phyloP scores from a whole-genome alignment of 2,113 vertebrate genomes.

The Mesoclemmys tuberculata region DNA sequence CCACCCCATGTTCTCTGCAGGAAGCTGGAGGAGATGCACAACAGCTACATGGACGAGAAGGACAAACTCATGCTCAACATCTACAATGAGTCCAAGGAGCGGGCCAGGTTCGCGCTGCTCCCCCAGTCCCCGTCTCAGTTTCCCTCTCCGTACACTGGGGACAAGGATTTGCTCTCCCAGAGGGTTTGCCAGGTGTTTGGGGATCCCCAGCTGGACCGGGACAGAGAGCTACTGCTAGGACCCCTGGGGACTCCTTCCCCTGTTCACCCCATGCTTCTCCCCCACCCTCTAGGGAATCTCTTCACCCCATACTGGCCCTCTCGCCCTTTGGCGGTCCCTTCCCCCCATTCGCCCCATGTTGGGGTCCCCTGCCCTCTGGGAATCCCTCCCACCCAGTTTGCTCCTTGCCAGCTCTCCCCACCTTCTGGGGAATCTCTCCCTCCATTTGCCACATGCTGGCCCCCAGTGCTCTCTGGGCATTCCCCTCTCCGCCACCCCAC shows the following conservation, averaged over 20 bases:
- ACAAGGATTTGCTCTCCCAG: neutral
- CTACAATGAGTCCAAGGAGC: constrained; percentile 86
- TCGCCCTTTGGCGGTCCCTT: neutral
- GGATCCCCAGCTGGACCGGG: no score
- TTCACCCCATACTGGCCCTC: neutral
- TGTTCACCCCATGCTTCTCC: neutral
- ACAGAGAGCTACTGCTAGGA: no score
- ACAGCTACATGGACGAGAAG: constrained; percentile 87
- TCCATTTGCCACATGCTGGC: neutral
- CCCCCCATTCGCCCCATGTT: neutral
- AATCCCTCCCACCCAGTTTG: neutral
- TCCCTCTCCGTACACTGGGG: neutral
- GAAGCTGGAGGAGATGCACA: constrained; percentile 85
- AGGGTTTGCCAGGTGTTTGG: neutral
- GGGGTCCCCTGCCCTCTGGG: neutral
- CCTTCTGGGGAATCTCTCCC: neutral
- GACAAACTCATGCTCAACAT: constrained; percentile 84
- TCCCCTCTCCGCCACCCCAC: neutral
- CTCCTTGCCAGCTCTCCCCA: neutral
- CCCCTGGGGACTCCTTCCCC: no score
- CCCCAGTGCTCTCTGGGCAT: neutral
- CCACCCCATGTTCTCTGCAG: constrained; percentile 62
- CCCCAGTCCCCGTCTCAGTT: neutral
- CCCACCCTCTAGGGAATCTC: neutral
- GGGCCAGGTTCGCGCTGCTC: constrained; percentile 80